A percentile compares a stretch with the other conserved stretches of the same genome.
Conservation (phyloP, 2,888 invertebrate species). For the Acronicta alni region DNA sequence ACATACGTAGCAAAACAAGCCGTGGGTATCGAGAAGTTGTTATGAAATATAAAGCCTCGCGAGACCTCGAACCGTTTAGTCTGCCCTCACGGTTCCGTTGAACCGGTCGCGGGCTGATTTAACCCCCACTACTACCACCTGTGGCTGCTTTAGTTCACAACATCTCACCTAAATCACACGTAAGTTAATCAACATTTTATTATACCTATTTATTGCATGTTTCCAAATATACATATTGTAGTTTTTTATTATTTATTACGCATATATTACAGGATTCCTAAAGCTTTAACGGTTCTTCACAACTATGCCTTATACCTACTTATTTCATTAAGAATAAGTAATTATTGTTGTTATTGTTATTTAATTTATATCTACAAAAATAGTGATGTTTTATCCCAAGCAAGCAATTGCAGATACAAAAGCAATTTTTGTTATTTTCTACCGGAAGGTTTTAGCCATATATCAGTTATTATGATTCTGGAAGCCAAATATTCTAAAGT, state of each 20-base stretch:
- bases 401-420: no score
- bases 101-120: constrained; percentile 77
- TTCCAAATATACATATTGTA: constrained; percentile 16
- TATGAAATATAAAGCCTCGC: constrained; percentile 78
- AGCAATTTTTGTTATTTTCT: no score
- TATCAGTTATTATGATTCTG: no score
- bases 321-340: no score
- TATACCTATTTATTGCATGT: constrained; percentile 30
- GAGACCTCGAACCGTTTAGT: constrained; percentile 84
- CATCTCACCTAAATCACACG: constrained; percentile 59
- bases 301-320: no score
- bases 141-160: constrained; percentile 40
- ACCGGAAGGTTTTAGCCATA: no score
- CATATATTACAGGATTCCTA: constrained; percentile 1
- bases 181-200: constrained; percentile 65
- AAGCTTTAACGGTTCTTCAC: not conserved
- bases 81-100: constrained; percentile 73
- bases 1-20: constrained; percentile 34
- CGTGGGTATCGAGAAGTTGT: constrained; percentile 63
- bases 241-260: constrained; percentile 23
- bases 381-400: no score
- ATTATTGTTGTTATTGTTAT: no score
- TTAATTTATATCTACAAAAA: no score
- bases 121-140: constrained; percentile 59
- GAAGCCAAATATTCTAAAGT: no score